These are phyloP conservation scores for Microtus richardsoni DNA, from an alignment of 2,113 vertebrate species.

Conservation along the genomic window DNA sequence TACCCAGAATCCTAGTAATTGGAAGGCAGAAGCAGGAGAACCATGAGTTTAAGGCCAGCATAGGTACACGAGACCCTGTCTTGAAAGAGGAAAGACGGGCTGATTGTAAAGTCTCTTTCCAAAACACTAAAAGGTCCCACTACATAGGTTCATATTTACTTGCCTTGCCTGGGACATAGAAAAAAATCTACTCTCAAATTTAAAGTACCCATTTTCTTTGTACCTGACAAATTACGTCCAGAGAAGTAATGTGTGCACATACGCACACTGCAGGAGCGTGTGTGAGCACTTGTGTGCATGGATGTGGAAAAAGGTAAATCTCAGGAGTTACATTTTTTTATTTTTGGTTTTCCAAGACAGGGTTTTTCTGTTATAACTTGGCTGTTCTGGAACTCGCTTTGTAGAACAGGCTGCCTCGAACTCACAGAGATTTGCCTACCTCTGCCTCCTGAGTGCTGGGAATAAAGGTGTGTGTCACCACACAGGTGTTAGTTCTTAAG, in stretches of 20 bases:
- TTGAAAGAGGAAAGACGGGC: neutral
- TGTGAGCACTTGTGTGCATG: too few relatives aligned
- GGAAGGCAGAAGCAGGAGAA: neutral
- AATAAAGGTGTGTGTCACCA: too few relatives aligned
- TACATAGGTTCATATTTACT: neutral
- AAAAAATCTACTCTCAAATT: slow-evolving; percentile 51
- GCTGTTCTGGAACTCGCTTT: too few relatives aligned
- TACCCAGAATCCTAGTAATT: neutral
- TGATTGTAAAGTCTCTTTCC: neutral
- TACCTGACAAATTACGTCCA: slow-evolving; percentile 30
- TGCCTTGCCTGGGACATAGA: slow-evolving; percentile 45
- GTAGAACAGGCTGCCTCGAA: too few relatives aligned
- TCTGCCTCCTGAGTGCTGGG: too few relatives aligned
- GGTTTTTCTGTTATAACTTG: too few relatives aligned
- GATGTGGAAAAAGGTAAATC: neutral
- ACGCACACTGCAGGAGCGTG: neutral
- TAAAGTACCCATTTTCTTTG: slow-evolving; percentile 9
- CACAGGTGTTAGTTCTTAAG: neutral
- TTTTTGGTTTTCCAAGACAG: too few relatives aligned
- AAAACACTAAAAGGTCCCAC: neutral
- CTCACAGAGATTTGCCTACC: too few relatives aligned
- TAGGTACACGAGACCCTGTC: neutral
- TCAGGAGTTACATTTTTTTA: too few relatives aligned
- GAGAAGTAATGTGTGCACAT: neutral
- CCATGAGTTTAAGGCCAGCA: neutral